Percentiles rank a stretch among this genome's conserved stretches.
Conservation (phyloP, 2,888 invertebrate species). For the Lydus trimaculatus region DNA sequence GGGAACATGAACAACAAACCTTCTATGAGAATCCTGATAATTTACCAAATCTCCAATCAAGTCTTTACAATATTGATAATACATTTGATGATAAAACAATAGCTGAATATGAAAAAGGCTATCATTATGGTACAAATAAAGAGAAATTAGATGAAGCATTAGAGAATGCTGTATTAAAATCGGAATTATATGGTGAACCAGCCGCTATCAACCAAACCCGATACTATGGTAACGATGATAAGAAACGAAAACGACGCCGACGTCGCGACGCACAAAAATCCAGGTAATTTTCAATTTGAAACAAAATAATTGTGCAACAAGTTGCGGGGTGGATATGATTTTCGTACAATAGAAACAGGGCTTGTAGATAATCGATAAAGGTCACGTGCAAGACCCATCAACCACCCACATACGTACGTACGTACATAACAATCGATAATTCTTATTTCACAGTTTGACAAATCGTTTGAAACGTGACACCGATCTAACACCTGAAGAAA, state of each 20-base stretch:
- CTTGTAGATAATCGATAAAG: neutral
- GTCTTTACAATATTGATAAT: conserved; percentile 49
- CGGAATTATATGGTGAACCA: conserved; percentile 69
- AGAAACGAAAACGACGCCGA: conserved; percentile 44
- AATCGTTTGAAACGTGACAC: conserved; percentile 67
- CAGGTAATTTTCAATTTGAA: conserved; percentile 40
- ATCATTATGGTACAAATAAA: conserved; percentile 55
- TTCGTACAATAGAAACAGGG: neutral
- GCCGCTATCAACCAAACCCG: conserved; percentile 62
- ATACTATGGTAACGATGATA: conserved; percentile 48
- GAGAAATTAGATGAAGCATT: conserved; percentile 59
- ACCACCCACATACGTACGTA: too few relatives aligned
- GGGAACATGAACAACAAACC: conserved; percentile 41
- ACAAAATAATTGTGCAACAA: neutral
- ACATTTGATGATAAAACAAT: conserved; percentile 55
- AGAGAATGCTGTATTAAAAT: conserved; percentile 69
- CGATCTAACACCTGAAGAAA: conserved; percentile 69
- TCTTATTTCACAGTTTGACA: conserved; percentile 46
- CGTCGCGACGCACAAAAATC: conserved; percentile 50
- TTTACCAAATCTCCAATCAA: conserved; percentile 46
- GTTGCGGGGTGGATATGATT: neutral
- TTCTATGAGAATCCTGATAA: conserved; percentile 36
- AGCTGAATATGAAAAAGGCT: conserved; percentile 57
- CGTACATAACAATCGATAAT: neutral
- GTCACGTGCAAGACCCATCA: too few relatives aligned